Conservation (phyloP, 2,888 invertebrate species). For the Drosophila anomalipes region DNA sequence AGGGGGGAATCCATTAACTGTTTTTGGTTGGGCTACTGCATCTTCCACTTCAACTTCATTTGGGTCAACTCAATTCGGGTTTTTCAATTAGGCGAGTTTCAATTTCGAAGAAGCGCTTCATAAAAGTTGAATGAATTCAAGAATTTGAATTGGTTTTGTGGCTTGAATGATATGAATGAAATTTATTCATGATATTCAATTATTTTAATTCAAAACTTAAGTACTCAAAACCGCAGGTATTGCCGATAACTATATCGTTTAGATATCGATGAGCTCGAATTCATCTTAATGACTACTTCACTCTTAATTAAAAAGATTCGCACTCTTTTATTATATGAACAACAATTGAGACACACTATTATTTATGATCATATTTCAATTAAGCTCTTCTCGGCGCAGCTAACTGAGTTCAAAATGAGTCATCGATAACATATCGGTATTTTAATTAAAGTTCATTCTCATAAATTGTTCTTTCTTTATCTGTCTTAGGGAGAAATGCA, state of each 20-base stretch:
- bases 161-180: neutral
- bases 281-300: neutral
- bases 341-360: neutral
- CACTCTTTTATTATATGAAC: neutral
- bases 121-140: neutral
- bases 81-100: conserved; percentile 10
- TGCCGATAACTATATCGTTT: neutral
- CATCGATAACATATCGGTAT: conserved; percentile 6
- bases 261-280: neutral
- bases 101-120: conserved; percentile 8
- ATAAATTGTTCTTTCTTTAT: neutral
- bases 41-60: conserved; percentile 6
- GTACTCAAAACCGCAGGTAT: neutral
- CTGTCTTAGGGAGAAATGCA: neutral
- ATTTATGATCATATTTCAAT: neutral
- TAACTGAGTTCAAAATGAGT: neutral
- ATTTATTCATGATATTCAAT: neutral
- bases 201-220: neutral
- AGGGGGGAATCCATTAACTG: neutral
- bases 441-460: neutral
- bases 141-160: neutral
- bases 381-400: neutral
- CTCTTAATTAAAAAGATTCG: neutral
- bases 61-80: conserved; percentile 30
- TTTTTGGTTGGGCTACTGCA: neutral